phyloP scores from a whole-genome alignment of 2,888 invertebrate species.

The Epinotia brunnichana region DNA sequence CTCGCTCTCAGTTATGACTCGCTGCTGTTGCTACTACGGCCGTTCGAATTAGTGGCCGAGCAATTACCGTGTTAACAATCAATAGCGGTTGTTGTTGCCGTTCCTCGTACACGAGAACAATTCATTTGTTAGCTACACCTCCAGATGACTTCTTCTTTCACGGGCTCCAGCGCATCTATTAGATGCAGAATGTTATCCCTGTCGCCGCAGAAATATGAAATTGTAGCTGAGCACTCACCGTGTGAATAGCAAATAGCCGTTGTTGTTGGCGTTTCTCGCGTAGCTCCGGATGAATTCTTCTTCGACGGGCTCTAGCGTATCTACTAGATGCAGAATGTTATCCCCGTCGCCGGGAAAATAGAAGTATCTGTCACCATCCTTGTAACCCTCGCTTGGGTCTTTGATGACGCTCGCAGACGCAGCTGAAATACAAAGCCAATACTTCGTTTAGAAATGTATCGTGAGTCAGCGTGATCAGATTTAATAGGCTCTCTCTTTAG shows the following conservation, averaged over 20 bases:
- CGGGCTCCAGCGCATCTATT: no score
- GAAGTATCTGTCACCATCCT: constrained; percentile 61
- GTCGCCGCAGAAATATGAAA: no score
- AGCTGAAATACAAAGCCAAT: constrained; percentile 49
- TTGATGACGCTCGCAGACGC: constrained; percentile 59
- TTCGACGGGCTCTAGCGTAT: constrained; percentile 56
- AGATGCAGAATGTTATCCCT: no score
- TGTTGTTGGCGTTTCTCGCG: constrained; percentile 54
- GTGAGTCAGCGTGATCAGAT: not conserved
- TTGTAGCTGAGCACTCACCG: constrained; percentile 44
- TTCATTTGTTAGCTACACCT: no score
- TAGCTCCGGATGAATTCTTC: constrained; percentile 50
- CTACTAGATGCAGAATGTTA: constrained; percentile 53
- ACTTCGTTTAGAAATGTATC: not conserved
- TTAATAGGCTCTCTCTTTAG: no score
- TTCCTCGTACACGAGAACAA: constrained; percentile 45
- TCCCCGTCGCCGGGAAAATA: constrained; percentile 63
- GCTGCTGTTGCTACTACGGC: constrained; percentile 56
- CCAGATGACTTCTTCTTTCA: no score
- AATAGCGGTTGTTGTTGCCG: constrained; percentile 46
- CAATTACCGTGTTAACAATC: no score
- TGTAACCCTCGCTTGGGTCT: constrained; percentile 56
- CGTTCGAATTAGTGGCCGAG: no score
- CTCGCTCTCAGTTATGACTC: constrained; percentile 34
- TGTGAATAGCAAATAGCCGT: constrained; percentile 61